Evolutionary conservation across 1,140 invertebrate species (phyloP).

Genomic region (Octopus bimaculoides): DNA sequence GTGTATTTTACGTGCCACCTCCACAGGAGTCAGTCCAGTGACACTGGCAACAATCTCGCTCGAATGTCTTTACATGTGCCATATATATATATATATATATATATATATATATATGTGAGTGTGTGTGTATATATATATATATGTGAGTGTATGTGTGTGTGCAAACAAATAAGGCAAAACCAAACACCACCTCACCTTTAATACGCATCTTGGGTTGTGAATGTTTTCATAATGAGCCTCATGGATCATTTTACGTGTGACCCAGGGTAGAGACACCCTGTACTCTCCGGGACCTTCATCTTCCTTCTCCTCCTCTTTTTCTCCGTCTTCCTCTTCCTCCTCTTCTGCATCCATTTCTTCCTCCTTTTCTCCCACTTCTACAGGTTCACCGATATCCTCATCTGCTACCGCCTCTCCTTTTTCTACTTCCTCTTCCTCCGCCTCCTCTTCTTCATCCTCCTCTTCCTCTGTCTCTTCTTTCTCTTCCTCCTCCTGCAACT

Average conservation of each 20-base stretch:
- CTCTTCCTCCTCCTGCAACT: not conserved
- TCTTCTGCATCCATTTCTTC: constrained; percentile 27
- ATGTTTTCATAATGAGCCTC: constrained; percentile 73
- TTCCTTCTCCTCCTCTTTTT: constrained; percentile 48
- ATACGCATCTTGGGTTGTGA: constrained; percentile 54
- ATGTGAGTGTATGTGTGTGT: no score
- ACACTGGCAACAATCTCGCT: no score
- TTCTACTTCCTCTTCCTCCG: not conserved
- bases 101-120: no score
- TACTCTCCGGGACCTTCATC: constrained; percentile 28
- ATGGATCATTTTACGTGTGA: constrained; percentile 68
- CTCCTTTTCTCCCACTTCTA: not conserved
- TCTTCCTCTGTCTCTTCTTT: not conserved
- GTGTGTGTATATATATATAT: no score
- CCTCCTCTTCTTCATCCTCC: not conserved
- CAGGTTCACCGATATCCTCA: not conserved
- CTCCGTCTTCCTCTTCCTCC: constrained; percentile 12
- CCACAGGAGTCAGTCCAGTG: no score
- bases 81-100: no score
- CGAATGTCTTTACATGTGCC: no score
- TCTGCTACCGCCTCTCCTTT: not conserved
- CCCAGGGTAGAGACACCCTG: constrained; percentile 61
- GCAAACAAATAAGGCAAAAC: no score
- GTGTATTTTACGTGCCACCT: no score
- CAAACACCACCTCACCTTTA: constrained; percentile 56